Evolutionary conservation across 53 echinoderm and acorn worm species (phyloP).

Genomic region (Actinopyga echinites): DNA sequence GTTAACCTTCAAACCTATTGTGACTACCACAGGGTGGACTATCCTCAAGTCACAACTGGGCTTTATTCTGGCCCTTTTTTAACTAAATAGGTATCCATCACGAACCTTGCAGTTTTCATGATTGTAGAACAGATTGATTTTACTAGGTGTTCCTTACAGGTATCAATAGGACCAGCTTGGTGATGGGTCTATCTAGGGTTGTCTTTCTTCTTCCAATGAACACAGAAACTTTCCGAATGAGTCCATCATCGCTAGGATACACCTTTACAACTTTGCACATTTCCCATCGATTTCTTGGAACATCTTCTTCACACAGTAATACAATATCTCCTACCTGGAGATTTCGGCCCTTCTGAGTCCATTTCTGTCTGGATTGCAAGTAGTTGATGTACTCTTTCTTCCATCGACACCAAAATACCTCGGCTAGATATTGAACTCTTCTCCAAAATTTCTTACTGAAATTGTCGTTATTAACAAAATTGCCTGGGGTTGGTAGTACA

Average conservation of each 20-base stretch:
- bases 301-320: not conserved
- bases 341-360: not conserved
- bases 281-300: too few relatives aligned
- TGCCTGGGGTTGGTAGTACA: constrained; percentile 24
- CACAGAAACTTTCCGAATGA: constrained; percentile 5
- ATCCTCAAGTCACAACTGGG: not conserved
- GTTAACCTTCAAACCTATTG: not conserved
- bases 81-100: not conserved
- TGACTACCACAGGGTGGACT: not conserved
- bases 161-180: constrained; percentile 40
- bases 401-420: constrained; percentile 42
- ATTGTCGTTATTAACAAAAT: constrained; percentile 11
- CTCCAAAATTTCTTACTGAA: constrained; percentile 18
- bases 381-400: constrained; percentile 16
- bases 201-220: not conserved
- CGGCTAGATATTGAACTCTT: constrained; percentile 24
- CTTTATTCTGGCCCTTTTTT: constrained; percentile 12
- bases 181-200: constrained; percentile 35
- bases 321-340: constrained; percentile 32
- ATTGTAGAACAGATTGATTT: too few relatives aligned
- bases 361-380: constrained; percentile 24
- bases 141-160: not conserved
- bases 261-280: not conserved
- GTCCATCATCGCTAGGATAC: constrained; percentile 41
- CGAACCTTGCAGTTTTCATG: not conserved